These are phyloP conservation scores for Drosophila quinaria DNA, from an alignment of 2,888 invertebrate genomes.

Conservation along the genomic window DNA sequence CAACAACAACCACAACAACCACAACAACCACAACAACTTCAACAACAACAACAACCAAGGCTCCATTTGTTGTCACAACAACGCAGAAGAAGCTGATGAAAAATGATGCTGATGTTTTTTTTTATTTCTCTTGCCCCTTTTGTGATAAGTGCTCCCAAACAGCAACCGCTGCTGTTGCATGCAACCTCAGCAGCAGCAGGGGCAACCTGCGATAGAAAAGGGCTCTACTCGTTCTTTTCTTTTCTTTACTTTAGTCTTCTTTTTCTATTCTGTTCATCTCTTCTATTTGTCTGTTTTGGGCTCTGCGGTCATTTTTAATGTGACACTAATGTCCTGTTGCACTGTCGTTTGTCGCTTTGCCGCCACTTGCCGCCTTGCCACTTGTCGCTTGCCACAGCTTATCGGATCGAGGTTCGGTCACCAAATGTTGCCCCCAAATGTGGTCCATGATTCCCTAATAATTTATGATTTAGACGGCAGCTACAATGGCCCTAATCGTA, in stretches of 20 bases:
- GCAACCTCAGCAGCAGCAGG: conserved; percentile 41
- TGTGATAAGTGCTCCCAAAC: conserved; percentile 63
- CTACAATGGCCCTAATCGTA: conserved; percentile 33
- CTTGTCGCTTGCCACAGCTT: conserved; percentile 14
- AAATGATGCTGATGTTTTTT: conserved; percentile 34
- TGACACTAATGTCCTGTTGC: conserved; percentile 81
- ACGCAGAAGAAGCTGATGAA: conserved; percentile 44
- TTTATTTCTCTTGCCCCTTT: conserved; percentile 4
- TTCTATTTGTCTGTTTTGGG: conserved; percentile 4
- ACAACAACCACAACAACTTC: conserved; percentile 28
- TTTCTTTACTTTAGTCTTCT: not conserved
- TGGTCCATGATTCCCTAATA: conserved; percentile 63
- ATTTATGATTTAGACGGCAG: conserved; percentile 67
- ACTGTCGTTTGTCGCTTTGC: conserved; percentile 58
- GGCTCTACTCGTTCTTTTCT: not conserved
- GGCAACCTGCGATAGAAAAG: not conserved
- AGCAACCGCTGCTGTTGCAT: conserved; percentile 40
- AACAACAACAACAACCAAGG: not conserved
- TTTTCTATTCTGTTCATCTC: not conserved
- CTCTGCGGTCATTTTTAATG: conserved; percentile 72
- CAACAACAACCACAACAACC: conserved; percentile 35
- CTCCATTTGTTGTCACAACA: conserved; percentile 68
- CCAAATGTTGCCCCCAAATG: conserved; percentile 24
- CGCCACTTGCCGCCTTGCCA: conserved; percentile 20
- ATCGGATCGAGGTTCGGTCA: conserved; percentile 6